Conservation (phyloP, 2,888 invertebrate genomes). For the Drosophila picticornis region DNA sequence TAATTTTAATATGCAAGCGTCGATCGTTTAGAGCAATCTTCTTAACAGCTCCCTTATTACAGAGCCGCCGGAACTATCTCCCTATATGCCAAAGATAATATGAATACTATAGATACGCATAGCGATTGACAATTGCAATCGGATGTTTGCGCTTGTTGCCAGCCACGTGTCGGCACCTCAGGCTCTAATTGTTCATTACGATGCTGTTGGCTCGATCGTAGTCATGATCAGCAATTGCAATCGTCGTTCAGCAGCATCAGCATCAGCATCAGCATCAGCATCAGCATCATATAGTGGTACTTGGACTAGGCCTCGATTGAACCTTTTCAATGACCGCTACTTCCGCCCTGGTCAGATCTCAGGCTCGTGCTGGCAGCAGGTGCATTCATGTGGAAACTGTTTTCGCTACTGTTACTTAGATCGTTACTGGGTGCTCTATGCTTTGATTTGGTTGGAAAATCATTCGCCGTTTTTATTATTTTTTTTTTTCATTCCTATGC, state of each 20-base stretch:
- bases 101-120: constrained; percentile 25
- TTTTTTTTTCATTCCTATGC: constrained; percentile 32
- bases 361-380: constrained; percentile 38
- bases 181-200: constrained; percentile 50
- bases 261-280: neutral
- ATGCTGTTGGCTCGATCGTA: neutral
- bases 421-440: constrained; percentile 61
- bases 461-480: constrained; percentile 43
- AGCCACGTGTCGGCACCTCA: constrained; percentile 52
- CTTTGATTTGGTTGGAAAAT: constrained; percentile 72
- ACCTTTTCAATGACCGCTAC: constrained; percentile 57
- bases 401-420: constrained; percentile 64
- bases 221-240: constrained; percentile 20
- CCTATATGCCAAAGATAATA: constrained; percentile 1
- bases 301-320: constrained; percentile 16
- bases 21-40: constrained; percentile 64
- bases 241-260: constrained; percentile 12
- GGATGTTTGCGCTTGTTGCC: constrained; percentile 44
- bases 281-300: constrained; percentile 10
- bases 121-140: constrained; percentile 44
- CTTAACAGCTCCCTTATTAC: constrained; percentile 61
- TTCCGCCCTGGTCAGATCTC: constrained; percentile 35
- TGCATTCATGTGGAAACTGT: constrained; percentile 63
- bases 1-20: constrained; percentile 41
- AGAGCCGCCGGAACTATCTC: constrained; percentile 56